These are phyloP conservation scores for Hiodon alosoides DNA, from an alignment of 2,113 vertebrate species.

Conservation along the genomic window DNA sequence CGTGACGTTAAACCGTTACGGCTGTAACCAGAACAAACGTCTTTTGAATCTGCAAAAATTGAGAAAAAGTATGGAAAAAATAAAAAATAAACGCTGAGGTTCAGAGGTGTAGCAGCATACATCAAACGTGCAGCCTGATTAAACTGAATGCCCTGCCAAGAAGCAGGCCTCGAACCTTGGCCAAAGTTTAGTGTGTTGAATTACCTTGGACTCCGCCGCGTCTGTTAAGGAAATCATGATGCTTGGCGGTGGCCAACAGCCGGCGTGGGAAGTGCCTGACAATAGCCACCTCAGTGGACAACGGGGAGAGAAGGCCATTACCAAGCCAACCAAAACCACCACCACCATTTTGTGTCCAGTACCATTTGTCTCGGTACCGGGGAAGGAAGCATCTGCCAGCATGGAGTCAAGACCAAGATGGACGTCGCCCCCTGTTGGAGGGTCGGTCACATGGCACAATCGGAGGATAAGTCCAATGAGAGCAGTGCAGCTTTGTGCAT, in stretches of 20 bases:
- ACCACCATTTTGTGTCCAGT: conserved; percentile 40
- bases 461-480: no score
- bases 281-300: no score
- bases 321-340: conserved; percentile 24
- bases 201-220: conserved; percentile 36
- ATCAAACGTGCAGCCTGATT: conserved; percentile 12
- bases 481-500: no score
- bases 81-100: background rate
- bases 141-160: conserved; percentile 11
- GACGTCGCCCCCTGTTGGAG: no score
- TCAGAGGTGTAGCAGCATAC: background rate
- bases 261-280: no score
- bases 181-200: conserved; percentile 34
- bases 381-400: no score
- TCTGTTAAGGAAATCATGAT: conserved; percentile 39
- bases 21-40: background rate
- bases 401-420: no score
- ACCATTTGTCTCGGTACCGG: no score
- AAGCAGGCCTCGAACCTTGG: conserved; percentile 17
- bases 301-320: conserved; percentile 36
- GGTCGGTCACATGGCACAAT: no score
- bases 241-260: background rate
- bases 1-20: background rate
- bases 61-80: background rate
- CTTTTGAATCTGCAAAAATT: background rate